Evolutionary conservation across 1,140 invertebrate genomes (phyloP).

Genomic region (Anoplophora glabripennis): DNA sequence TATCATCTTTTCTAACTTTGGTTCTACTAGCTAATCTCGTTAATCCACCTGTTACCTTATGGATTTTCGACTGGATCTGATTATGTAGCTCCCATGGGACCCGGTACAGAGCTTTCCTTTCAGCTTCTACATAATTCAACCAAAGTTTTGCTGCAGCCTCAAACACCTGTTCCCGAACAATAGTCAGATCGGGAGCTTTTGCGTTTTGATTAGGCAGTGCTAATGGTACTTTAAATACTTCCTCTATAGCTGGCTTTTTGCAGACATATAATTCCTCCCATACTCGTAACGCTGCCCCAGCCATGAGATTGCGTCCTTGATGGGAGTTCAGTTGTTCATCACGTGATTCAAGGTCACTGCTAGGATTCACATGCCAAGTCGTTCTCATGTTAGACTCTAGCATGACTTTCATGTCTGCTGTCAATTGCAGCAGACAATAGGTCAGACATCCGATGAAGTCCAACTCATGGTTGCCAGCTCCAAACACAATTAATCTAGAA

Average conservation of each 20-base stretch:
- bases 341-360: conserved; percentile 64
- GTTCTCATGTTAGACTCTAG: conserved; percentile 76
- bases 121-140: conserved; percentile 86
- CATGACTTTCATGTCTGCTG: conserved; percentile 84
- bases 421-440: conserved; percentile 92
- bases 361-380: conserved; percentile 85
- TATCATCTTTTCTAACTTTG: conserved; percentile 68
- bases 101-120: conserved; percentile 79
- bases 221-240: conserved; percentile 87
- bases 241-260: conserved; percentile 93
- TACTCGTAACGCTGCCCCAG: conserved; percentile 84
- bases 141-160: conserved; percentile 85
- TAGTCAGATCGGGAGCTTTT: conserved; percentile 74
- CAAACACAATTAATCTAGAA: conserved; percentile 78
- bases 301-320: conserved; percentile 83
- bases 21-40: conserved; percentile 83
- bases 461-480: conserved; percentile 89
- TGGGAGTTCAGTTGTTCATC: conserved; percentile 75
- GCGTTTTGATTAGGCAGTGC: conserved; percentile 65
- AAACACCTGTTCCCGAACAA: conserved; percentile 78
- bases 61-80: conserved; percentile 94
- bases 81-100: conserved; percentile 90
- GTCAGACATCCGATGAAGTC: conserved; percentile 95
- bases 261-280: conserved; percentile 97
- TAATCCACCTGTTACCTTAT: conserved; percentile 91